phyloP scores from a whole-genome alignment of 23 tunicate genomes.

The Ciona savignyi region DNA sequence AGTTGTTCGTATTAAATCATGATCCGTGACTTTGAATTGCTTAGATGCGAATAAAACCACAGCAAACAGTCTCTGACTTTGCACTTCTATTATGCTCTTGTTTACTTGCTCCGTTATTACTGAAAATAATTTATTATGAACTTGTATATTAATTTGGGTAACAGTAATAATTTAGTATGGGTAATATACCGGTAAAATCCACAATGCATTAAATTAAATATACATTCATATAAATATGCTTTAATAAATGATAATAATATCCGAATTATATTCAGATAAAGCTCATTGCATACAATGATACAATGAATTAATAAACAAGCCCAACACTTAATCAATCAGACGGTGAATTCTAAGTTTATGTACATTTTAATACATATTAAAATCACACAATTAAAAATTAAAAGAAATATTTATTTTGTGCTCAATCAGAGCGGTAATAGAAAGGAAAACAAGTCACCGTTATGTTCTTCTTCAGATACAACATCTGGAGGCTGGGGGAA shows the following conservation, averaged over 20 bases:
- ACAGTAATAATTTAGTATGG: background rate
- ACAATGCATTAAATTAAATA: background rate
- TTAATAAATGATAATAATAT: background rate
- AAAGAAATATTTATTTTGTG: too few relatives aligned
- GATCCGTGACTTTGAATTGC: constrained; percentile 72
- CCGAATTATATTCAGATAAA: too few relatives aligned
- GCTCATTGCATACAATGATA: too few relatives aligned
- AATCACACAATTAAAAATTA: too few relatives aligned
- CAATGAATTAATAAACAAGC: too few relatives aligned
- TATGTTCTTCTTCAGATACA: constrained; percentile 72
- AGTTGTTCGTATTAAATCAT: constrained; percentile 53
- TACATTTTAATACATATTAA: too few relatives aligned
- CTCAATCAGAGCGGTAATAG: too few relatives aligned
- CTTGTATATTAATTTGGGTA: background rate
- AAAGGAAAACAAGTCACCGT: too few relatives aligned
- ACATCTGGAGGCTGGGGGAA: constrained; percentile 88
- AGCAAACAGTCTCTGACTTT: constrained; percentile 62
- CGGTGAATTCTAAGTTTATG: too few relatives aligned
- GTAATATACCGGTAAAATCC: too few relatives aligned
- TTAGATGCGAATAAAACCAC: constrained; percentile 38
- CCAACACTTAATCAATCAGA: too few relatives aligned
- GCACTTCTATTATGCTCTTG: constrained; percentile 38
- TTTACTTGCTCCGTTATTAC: constrained; percentile 47
- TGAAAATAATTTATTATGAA: constrained; percentile 7
- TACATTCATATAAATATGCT: background rate